Base-by-base conservation (phyloP, 2,797 vertebrate species). In the Morelia viridis region DNA sequence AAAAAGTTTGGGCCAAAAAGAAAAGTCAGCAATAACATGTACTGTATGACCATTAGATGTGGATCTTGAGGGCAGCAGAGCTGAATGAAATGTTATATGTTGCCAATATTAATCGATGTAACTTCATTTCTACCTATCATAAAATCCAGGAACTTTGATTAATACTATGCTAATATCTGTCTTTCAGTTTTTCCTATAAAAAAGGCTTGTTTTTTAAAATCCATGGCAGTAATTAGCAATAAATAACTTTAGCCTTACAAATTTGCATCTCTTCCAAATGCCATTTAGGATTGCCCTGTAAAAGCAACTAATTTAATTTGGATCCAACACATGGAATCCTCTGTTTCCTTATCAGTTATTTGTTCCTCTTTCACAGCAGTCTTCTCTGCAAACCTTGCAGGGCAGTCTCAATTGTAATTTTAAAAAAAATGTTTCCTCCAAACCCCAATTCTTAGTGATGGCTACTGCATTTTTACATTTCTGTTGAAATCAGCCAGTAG, bases 401-500 rank as follows among this genome's bases (percentile, higher is more conserved):
- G n/a, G 13, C 57, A 31, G 58, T 17, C 22, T 1, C 64, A 58
- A 22, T 50, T 71, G 80, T 91, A 11, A 88, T 19, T 58, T 28
- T 41, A 26, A 12, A 85, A 57, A 57, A n/a, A 1, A 53, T 28
- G 24, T 85, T 64, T 68, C 90, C 65, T 8, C 85, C 35, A 71
- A 50, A 9, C 46, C 6, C 12, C 28, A 80, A 46, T 46, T 24
- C 12, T 62, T 46, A 87, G 26, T 60, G 26, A 28, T 87, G 91
- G 95, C 87, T 89, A 89, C 50, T 94, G 85, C 53, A 17, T 62
- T 41, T 46, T 94, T 93, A 94, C 90, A 93, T 95, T 95, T 92
- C 93, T 90, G 87, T 89, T 91, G 89, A 94, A 92, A 95, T 95
- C 94, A 95, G 91, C 94, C 94, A 95, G 92, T 96, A 92, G 90